Evolutionary conservation across 2,888 invertebrate genomes (phyloP), one percentile per base, ranked within the genome.

Genomic region (Ypsolopha sequella): DNA sequence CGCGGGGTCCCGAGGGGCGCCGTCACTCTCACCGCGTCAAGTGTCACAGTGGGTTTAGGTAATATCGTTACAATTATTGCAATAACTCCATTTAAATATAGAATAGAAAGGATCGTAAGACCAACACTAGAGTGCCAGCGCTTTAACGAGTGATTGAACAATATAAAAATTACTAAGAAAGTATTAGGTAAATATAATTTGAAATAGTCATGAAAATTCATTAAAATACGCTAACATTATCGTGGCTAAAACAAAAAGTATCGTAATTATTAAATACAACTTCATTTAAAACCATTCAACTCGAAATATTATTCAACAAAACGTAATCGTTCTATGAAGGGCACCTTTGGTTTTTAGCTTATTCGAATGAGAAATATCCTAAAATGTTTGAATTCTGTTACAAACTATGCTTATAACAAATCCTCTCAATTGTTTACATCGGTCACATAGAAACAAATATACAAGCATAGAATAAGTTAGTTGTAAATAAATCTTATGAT

Each of bases 271-370:
- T 81, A 80, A 70, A 76, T 79, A 84, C 84, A 85, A 84, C 73
- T 82, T 77, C 73, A 78, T 81, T 80, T 73, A 80, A 76, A 82
- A 82, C 77, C 73, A 84, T 81, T 82, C 72, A 84, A 84, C 84
- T 82, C 80, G 84, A 84, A 82, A 80, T 80, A 84, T 82, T 76
- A 78, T 77, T 76, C 51, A 86, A 86, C 85, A 86, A 81, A 86
- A 86, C 84, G 84, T 85, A 85, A 82, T 84, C 79, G 77, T 82
- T 84, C 80, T 86, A 85, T 88, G 89, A 89, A 92, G 92, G 93
- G 93, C 92, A 93, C 92, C 92, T 93, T 93, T 93, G 93, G 92
- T 93, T 92, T 92, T 89, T 90, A 91, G 91, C 91, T 91, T 92
- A 91, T 70, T 79, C 84, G 75, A 86, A 90, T 88, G 88, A 76